Evolutionary conservation across 2,797 vertebrate species (phyloP), one percentile per base, ranked within the genome.

Genomic region (Urophycis tenuis): DNA sequence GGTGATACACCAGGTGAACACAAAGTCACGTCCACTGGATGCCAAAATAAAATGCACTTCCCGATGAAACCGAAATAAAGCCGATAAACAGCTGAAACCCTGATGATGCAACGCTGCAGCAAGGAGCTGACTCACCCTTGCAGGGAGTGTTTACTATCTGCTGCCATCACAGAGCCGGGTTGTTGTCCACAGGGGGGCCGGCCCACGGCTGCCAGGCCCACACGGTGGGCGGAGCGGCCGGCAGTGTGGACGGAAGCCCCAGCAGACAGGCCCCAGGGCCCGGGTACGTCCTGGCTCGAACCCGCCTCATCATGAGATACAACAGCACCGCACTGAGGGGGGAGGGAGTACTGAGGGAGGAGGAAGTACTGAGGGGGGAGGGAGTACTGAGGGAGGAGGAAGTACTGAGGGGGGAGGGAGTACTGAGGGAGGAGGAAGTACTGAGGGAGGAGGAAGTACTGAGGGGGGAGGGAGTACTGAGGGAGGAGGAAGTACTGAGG

Each of bases 201-300:
- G 89, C 92, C 85, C 82, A 88, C 81, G n/a, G n/a, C n/a, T 90
- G 91, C 86, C 91, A 81, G 82, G 89, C 92, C 85, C 82, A 88
- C 81, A 91, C 86, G 70, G 77, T 82, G 83, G 76, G 87, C n/a
- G 92, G 89, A 85, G 90, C 91, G 5, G 86, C 90, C 78, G 32
- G 86, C 78, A 87, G 88, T 71, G 91, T 89, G 82, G 92, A 93
- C 86, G 94, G 92, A 84, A 93, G 90, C 86, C 89, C 91, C 89
- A 92, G 89, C 85, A 86, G 85, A 85, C 94, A 91, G 81, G 89
- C 90, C 86, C 87, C 88, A 78, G 92, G 95, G 76, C 76, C 93
- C 39, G 91, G 95, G 96, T 97, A 93, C 0, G 15, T 70, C 19
- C 71, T 45, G 74, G 11, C 53, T 11, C 60, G n/a, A 14, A 31